Evolutionary conservation across 2,888 invertebrate species (phyloP).

Genomic region (Crematogaster levior): DNA sequence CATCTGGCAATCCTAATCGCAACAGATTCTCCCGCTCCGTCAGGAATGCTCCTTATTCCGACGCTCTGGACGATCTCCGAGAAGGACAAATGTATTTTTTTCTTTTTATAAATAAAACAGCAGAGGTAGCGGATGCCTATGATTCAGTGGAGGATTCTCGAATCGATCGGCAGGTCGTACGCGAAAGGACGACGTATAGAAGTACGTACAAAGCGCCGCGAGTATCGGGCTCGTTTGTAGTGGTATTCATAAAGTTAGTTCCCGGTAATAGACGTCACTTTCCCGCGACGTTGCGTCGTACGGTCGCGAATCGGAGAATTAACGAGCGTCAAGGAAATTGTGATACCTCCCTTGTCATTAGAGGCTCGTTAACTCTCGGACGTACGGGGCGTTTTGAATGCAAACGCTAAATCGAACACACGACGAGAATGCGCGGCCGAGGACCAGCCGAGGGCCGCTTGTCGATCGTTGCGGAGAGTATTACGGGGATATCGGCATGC

Average conservation of each 20-base stretch:
- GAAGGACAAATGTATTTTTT: not conserved
- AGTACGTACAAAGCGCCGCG: not conserved
- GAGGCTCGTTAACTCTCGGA: slow-evolving; percentile 24
- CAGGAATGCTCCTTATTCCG: too few relatives aligned
- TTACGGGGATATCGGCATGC: not conserved
- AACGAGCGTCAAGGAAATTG: slow-evolving; percentile 32
- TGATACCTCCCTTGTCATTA: slow-evolving; percentile 4
- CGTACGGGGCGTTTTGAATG: not conserved
- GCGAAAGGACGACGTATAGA: slow-evolving; percentile 10
- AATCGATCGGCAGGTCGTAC: slow-evolving; percentile 29
- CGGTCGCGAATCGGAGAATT: slow-evolving; percentile 32
- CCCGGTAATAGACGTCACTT: slow-evolving; percentile 33
- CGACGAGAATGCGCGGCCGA: not conserved
- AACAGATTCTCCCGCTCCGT: not conserved
- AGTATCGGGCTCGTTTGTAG: slow-evolving; percentile 8
- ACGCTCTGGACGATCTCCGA: not conserved
- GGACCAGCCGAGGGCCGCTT: not conserved
- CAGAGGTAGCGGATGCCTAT: not conserved
- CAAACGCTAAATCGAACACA: not conserved
- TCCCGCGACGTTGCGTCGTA: not conserved
- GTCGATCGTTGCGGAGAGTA: not conserved
- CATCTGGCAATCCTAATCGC: too few relatives aligned
- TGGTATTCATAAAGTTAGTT: slow-evolving; percentile 36
- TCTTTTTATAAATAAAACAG: not conserved
- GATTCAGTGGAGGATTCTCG: slow-evolving; percentile 14